A percentile compares a stretch with the other conserved stretches of the same genome.
Conservation (phyloP, 2,113 vertebrate genomes). For the Boulengeromyrus knoepffleri region DNA sequence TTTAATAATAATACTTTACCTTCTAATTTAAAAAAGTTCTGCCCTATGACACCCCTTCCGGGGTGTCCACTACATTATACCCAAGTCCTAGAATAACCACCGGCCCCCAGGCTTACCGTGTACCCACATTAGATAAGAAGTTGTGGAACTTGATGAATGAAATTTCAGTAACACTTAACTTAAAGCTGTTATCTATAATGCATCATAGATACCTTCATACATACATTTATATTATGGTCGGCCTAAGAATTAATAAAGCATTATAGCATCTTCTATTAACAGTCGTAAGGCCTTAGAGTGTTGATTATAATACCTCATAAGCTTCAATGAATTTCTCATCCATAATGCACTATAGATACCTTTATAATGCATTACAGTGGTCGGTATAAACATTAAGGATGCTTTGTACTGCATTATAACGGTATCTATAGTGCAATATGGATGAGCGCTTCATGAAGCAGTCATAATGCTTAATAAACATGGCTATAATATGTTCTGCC, state of each 20-base stretch:
- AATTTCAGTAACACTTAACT: neutral
- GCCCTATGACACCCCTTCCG: neutral
- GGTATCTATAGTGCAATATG: neutral
- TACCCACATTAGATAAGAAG: neutral
- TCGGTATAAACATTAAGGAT: neutral
- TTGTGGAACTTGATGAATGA: neutral
- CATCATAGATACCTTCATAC: neutral
- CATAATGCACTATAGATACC: neutral
- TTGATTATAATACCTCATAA: neutral
- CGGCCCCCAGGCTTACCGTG: neutral
- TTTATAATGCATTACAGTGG: neutral
- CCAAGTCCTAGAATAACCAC: neutral
- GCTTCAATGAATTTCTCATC: neutral
- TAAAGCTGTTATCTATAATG: neutral
- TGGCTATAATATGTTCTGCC: neutral
- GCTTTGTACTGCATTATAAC: neutral
- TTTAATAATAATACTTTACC: neutral
- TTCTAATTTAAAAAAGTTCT: neutral
- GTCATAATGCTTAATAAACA: neutral
- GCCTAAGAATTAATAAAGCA: neutral
- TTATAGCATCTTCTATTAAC: neutral
- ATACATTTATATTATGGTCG: neutral
- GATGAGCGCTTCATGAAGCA: neutral
- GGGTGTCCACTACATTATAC: neutral
- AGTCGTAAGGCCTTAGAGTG: neutral